These are phyloP conservation scores for Thunnus albacares DNA, from an alignment of 2,797 vertebrate species.

Conservation along the genomic window DNA sequence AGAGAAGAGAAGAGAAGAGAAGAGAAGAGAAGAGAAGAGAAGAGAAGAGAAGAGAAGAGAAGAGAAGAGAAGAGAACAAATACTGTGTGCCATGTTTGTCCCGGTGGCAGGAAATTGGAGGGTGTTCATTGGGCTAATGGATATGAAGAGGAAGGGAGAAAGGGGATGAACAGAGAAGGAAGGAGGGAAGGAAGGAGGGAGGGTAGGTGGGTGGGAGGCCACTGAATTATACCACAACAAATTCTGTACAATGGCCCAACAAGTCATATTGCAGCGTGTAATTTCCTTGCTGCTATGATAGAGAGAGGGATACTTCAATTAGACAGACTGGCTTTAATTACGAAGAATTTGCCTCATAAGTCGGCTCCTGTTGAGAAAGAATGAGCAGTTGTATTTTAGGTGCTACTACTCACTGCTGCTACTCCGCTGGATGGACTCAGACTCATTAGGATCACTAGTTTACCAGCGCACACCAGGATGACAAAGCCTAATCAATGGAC, in stretches of 20 bases:
- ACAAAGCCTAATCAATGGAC: conserved; percentile 78
- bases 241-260: conserved; percentile 73
- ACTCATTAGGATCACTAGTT: conserved; percentile 67
- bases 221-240: conserved; percentile 71
- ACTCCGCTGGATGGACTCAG: conserved; percentile 56
- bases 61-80: conserved; percentile 60
- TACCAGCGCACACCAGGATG: conserved; percentile 55
- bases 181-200: conserved; percentile 29
- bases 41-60: no score
- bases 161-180: conserved; percentile 47
- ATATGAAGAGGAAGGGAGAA: conserved; percentile 79
- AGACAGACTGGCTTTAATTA: conserved; percentile 82
- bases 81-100: conserved; percentile 69
- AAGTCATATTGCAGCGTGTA: conserved; percentile 72
- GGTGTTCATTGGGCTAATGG: conserved; percentile 88
- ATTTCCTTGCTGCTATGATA: conserved; percentile 76
- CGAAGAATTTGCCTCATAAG: conserved; percentile 76
- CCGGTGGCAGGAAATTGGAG: conserved; percentile 77
- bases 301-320: conserved; percentile 81
- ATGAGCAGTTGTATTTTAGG: conserved; percentile 61
- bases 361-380: conserved; percentile 72
- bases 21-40: no score
- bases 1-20: no score
- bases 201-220: conserved; percentile 44
- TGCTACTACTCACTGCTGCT: conserved; percentile 42